Evolutionary conservation across 2,888 invertebrate species (phyloP).

Genomic region (Diarsia mendica): DNA sequence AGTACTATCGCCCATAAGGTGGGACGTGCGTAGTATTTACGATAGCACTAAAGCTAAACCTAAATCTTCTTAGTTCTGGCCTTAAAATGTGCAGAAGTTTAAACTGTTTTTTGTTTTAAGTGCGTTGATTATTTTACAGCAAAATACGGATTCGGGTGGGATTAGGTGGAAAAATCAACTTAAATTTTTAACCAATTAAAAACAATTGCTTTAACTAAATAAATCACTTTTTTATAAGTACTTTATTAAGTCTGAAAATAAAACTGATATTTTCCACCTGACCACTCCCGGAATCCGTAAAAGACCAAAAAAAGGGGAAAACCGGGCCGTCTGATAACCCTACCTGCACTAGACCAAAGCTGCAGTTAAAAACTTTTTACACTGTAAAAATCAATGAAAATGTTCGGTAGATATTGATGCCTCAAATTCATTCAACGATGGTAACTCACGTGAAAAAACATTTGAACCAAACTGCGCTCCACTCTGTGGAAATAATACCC

Average conservation of each 20-base stretch:
- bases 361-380: slow-evolving; percentile 44
- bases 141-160: too few species aligned
- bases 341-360: slow-evolving; percentile 12
- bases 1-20: neutral
- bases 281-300: neutral
- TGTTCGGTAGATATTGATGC: slow-evolving; percentile 63
- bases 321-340: neutral
- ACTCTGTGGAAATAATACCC: slow-evolving; percentile 72
- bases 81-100: too few species aligned
- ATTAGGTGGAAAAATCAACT: too few species aligned
- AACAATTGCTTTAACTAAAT: too few species aligned
- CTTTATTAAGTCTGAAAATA: too few species aligned
- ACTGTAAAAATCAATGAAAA: slow-evolving; percentile 69
- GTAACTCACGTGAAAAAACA: slow-evolving; percentile 67
- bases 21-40: neutral
- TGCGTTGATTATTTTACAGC: too few species aligned
- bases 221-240: too few species aligned
- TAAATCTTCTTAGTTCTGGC: neutral
- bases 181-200: too few species aligned
- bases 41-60: neutral
- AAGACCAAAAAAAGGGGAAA: neutral
- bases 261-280: too few species aligned
- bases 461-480: slow-evolving; percentile 61
- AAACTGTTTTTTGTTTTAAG: too few species aligned
- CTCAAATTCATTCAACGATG: slow-evolving; percentile 71